Evolutionary conservation across 2,113 vertebrate genomes (phyloP).

Genomic region (Macquaria ambigua): DNA sequence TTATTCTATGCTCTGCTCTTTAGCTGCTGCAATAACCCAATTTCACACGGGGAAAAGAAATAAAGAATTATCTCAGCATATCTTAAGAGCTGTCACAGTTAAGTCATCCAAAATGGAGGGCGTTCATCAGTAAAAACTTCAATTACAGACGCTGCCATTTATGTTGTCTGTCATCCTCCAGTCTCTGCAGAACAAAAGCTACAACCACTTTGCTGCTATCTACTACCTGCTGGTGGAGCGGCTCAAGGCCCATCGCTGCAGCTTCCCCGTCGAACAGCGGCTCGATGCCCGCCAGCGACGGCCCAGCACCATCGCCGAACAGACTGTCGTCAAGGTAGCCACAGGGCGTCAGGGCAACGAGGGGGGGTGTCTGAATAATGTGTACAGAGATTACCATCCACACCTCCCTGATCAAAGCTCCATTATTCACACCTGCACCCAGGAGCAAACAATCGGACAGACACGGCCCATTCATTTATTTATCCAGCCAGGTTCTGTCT

Average conservation of each 20-base stretch:
- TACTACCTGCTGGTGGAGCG: constrained; percentile 98
- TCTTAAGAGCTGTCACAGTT: constrained; percentile 27
- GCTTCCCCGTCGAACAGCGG: constrained; percentile 95
- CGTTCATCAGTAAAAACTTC: constrained; percentile 26
- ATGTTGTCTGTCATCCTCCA: constrained; percentile 74
- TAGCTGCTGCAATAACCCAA: constrained; percentile 20
- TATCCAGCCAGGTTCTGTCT: constrained; percentile 34
- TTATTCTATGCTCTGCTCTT: background rate
- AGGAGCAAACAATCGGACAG: constrained; percentile 47
- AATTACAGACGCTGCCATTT: background rate
- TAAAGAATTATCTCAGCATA: constrained; percentile 31
- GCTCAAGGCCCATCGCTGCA: constrained; percentile 96
- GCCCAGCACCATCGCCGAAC: constrained; percentile 95
- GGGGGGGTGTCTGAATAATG: constrained; percentile 44
- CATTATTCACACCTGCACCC: constrained; percentile 75
- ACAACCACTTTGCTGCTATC: constrained; percentile 99
- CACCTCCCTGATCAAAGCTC: constrained; percentile 72
- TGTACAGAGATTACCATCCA: constrained; percentile 45
- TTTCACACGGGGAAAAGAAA: constrained; percentile 35
- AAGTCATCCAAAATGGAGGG: constrained; percentile 15
- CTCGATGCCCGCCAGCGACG: constrained; percentile 94
- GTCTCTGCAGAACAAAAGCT: constrained; percentile 98
- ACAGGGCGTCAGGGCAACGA: background rate
- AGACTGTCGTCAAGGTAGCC: constrained; percentile 94
- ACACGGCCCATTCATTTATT: constrained; percentile 43